phyloP scores from a whole-genome alignment of 1,140 invertebrate genomes.

The Brachionus rotundiformis region DNA sequence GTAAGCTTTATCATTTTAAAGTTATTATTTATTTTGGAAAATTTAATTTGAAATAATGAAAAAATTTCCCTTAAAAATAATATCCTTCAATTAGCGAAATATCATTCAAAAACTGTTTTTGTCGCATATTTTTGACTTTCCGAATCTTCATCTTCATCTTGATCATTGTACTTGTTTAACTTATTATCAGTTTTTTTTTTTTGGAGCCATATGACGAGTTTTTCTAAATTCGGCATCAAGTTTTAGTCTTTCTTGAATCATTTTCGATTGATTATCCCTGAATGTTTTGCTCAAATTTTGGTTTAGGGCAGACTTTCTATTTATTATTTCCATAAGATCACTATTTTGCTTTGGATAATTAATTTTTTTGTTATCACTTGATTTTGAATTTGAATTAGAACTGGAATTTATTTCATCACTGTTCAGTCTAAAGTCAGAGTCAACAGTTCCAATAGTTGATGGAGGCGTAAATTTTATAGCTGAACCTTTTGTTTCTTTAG shows the following conservation, averaged over 20 bases:
- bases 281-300: constrained; percentile 22
- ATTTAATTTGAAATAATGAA: too few species aligned
- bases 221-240: constrained; percentile 12
- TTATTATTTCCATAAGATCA: constrained; percentile 3
- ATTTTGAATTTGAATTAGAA: not conserved
- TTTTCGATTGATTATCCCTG: not conserved
- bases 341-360: not conserved
- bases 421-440: not conserved
- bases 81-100: not conserved
- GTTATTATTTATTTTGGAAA: too few species aligned
- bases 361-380: not conserved
- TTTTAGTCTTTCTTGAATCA: constrained; percentile 36
- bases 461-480: constrained; percentile 13
- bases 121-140: not conserved
- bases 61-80: too few species aligned
- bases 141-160: not conserved
- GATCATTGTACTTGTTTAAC: not conserved
- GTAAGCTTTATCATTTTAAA: too few species aligned
- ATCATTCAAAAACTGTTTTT: not conserved
- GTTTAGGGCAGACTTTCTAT: not conserved
- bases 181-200: not conserved
- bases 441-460: not conserved
- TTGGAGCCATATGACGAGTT: not conserved
- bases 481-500: constrained; percentile 13
- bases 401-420: not conserved